phyloP scores from a whole-genome alignment of 64 coral and sea anemone genomes.

The Trachythela sp. region DNA sequence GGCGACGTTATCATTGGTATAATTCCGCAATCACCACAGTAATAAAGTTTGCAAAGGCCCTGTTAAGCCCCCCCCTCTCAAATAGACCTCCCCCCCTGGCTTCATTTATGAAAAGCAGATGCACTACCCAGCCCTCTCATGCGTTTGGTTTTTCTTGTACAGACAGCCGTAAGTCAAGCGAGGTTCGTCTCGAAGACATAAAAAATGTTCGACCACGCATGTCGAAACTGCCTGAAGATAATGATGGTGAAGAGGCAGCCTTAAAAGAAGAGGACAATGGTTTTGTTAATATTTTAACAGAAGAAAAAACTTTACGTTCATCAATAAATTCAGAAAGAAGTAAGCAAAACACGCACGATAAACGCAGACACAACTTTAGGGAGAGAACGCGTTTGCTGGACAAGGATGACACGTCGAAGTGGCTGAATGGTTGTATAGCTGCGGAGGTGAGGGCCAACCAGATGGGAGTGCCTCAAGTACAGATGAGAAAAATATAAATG shows the following conservation, averaged over 20 bases:
- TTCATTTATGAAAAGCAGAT: no score
- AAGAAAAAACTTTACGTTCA: slow-evolving; percentile 1
- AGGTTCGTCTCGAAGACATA: neutral
- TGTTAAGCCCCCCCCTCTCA: no score
- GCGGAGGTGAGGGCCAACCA: neutral
- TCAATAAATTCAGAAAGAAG: neutral
- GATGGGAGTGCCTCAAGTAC: neutral
- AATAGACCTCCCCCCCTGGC: no score
- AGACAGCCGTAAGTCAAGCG: slow-evolving; percentile 14
- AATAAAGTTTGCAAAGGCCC: no score
- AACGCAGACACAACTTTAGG: neutral
- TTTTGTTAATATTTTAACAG: slow-evolving; percentile 1
- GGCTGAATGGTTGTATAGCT: neutral
- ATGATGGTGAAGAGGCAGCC: neutral
- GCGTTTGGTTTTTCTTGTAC: neutral
- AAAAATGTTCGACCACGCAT: neutral
- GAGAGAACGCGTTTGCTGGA: neutral
- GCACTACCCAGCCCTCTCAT: no score
- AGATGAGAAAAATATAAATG: neutral
- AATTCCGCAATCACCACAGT: no score
- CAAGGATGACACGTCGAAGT: no score
- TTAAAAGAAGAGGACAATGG: neutral
- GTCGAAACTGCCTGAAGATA: neutral
- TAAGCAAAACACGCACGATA: neutral
- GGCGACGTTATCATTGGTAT: no score